Evolutionary conservation across 2,888 invertebrate genomes (phyloP).

Genomic region (Drosophila phalerata): DNA sequence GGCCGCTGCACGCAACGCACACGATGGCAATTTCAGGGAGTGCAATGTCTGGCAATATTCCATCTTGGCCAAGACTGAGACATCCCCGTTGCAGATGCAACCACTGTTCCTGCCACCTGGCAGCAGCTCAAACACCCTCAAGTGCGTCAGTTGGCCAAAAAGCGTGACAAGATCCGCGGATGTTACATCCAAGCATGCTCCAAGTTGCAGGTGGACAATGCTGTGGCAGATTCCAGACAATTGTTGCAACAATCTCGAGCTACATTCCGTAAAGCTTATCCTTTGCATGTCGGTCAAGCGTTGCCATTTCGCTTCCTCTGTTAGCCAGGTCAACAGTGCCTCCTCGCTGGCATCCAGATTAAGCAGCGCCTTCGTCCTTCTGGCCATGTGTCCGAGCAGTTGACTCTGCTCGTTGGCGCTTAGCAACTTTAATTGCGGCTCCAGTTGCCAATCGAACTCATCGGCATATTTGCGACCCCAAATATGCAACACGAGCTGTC

Average conservation of each 20-base stretch:
- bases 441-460: constrained; percentile 50
- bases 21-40: constrained; percentile 58
- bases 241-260: constrained; percentile 34
- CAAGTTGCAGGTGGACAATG: constrained; percentile 52
- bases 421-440: constrained; percentile 50
- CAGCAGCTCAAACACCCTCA: constrained; percentile 53
- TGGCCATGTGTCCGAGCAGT: constrained; percentile 44
- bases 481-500: constrained; percentile 50
- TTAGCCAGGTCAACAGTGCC: constrained; percentile 30
- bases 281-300: constrained; percentile 31
- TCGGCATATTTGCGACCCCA: constrained; percentile 57
- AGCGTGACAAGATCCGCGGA: constrained; percentile 36
- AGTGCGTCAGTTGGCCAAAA: constrained; percentile 28
- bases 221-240: constrained; percentile 45
- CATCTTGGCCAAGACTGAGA: constrained; percentile 31
- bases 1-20: constrained; percentile 47
- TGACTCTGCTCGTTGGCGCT: constrained; percentile 38
- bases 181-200: constrained; percentile 15
- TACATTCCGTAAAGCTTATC: constrained; percentile 50
- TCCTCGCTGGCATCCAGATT: constrained; percentile 44
- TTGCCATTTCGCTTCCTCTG: constrained; percentile 11
- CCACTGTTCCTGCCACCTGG: constrained; percentile 29
- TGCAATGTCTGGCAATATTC: constrained; percentile 53
- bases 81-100: constrained; percentile 15
- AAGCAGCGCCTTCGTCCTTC: constrained; percentile 50